Percentiles rank a stretch among this genome's conserved stretches.
These are phyloP conservation scores for Macrotis lagotis DNA, from an alignment of 2,113 vertebrate species.

Conservation along the genomic window DNA sequence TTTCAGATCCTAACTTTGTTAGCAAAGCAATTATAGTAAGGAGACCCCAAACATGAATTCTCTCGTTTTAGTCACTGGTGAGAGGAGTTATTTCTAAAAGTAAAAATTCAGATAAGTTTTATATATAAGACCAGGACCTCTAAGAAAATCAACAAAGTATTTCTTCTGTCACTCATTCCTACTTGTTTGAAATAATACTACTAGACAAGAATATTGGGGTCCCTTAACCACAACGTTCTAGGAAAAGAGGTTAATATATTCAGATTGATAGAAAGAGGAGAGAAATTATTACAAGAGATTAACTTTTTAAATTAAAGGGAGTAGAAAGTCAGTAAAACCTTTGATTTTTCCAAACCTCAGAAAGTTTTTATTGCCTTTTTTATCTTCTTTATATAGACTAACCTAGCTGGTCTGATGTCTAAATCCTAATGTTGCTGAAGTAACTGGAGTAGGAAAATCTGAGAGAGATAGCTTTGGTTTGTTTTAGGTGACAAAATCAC, in stretches of 20 bases:
- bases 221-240: neutral
- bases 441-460: too few species aligned
- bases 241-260: neutral
- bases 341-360: neutral
- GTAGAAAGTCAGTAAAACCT: neutral
- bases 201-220: neutral
- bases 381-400: neutral
- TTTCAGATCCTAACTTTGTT: neutral
- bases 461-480: too few species aligned
- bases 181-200: neutral
- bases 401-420: neutral
- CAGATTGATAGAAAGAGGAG: neutral
- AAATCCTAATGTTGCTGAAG: too few species aligned
- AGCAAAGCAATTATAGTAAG: neutral
- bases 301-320: neutral
- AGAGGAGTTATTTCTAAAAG: neutral
- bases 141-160: neutral
- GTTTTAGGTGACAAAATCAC: too few species aligned
- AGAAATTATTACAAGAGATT: neutral
- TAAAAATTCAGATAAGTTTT: neutral
- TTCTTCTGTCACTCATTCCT: neutral
- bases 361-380: neutral
- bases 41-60: neutral
- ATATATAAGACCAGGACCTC: neutral
- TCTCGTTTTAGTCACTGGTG: neutral